Conservation (phyloP, 1,140 invertebrate genomes). For the Scylla paramamosain region DNA sequence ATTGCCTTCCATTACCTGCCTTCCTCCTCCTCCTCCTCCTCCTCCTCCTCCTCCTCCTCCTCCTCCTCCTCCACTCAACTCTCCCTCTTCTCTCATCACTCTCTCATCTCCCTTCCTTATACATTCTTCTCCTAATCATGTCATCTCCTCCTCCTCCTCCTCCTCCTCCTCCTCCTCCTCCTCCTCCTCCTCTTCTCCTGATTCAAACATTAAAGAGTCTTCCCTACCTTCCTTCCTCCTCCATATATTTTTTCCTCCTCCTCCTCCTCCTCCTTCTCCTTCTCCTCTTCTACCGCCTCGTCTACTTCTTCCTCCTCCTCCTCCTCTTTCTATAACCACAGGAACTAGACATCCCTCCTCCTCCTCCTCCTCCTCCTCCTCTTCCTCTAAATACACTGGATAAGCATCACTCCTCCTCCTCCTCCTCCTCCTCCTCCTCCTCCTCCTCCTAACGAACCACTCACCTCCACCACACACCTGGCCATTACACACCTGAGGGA, state of each 20-base stretch:
- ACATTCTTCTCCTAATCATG: not conserved
- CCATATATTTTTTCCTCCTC: not conserved
- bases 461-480: too few relatives aligned
- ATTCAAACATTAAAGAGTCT: not conserved
- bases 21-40: not conserved
- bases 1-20: too few relatives aligned
- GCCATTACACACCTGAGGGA: too few relatives aligned
- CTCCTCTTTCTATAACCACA: not conserved
- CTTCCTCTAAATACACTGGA: not conserved
- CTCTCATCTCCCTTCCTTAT: not conserved
- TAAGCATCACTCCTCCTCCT: too few relatives aligned
- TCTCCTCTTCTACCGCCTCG: not conserved
- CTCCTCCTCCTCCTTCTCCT: not conserved
- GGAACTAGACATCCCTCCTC: not conserved
- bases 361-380: not conserved
- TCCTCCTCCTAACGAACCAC: too few relatives aligned
- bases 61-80: not conserved
- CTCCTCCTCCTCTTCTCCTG: not conserved
- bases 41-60: not conserved
- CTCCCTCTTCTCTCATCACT: not conserved
- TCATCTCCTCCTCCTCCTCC: not conserved
- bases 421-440: too few relatives aligned
- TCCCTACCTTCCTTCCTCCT: not conserved
- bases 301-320: not conserved
- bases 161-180: not conserved